Evolutionary conservation across 2,888 invertebrate genomes (phyloP), one percentile per base, ranked within the genome.

Genomic region (Aspidapion aeneum): DNA sequence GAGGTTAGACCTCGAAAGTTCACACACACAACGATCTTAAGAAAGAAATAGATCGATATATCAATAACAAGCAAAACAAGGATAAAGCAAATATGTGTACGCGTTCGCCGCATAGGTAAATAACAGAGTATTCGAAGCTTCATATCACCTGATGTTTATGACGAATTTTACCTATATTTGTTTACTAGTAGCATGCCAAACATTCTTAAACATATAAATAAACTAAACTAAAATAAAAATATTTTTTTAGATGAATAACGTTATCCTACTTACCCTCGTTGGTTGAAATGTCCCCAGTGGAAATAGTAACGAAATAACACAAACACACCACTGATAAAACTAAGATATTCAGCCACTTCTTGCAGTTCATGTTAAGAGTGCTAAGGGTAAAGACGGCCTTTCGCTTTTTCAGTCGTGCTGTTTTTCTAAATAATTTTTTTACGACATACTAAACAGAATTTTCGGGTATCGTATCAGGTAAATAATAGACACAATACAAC

Each of bases 301-400:
- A 71, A 68, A 70, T 73, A 73, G 72, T 72, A 62, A 74, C 66
- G 69, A 74, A 72, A 73, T 72, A 74, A 73, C 74, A 75, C 71
- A 75, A 72, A 68, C 75, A 66, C 60, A 73, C 67, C 67, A 69
- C 71, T 67, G 70, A 72, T 69, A 72, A 68, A 70, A 73, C 66
- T 62, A 70, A 68, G 69, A 70, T 66, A 62, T 68, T 69, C 60
- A 67, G 66, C 35, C 35, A 35, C 35, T n/a, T n/a, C n/a, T 35
- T 35, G 35, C 35, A 35, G 35, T 35, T 35, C 35, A 35, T 35
- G 35, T 7, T 35, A n/a, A 35, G 35, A 35, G 5, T 12, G n/a
- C n/a, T n/a, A n/a, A n/a, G 35, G 12, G 35, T 35, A 7, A 12
- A 35, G 12, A 35, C 35, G 35, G 3, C 35, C 35, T 12, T 35